These are phyloP conservation scores for Drosophila ficusphila DNA, from an alignment of 1,140 invertebrate genomes.

Conservation along the genomic window DNA sequence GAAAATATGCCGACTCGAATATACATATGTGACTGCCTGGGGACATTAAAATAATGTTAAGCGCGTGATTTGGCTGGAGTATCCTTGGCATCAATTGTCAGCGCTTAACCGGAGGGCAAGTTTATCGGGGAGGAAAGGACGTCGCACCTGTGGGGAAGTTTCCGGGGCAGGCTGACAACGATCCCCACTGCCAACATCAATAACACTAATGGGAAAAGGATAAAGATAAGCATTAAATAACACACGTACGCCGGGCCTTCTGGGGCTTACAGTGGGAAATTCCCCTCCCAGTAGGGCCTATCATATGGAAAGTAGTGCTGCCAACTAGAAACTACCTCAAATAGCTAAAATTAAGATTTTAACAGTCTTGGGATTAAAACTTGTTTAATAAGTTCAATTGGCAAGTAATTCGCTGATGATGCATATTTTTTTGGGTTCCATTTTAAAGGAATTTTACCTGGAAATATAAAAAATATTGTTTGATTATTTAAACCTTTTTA, in stretches of 20 bases:
- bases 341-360: neutral
- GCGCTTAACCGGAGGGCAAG: conserved; percentile 63
- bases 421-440: too few species aligned
- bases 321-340: neutral
- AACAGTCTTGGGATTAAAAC: too few species aligned
- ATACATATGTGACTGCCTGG: conserved; percentile 50
- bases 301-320: conserved; percentile 4
- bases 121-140: conserved; percentile 49
- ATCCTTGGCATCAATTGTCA: conserved; percentile 75
- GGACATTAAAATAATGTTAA: conserved; percentile 79
- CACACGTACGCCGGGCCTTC: conserved; percentile 64
- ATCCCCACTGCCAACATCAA: conserved; percentile 73
- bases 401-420: too few species aligned
- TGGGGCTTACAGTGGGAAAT: conserved; percentile 38
- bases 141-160: conserved; percentile 32
- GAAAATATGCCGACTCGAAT: neutral
- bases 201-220: conserved; percentile 83
- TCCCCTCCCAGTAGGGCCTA: conserved; percentile 18
- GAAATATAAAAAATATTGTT: too few species aligned
- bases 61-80: conserved; percentile 67
- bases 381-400: too few species aligned
- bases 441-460: too few species aligned
- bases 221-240: conserved; percentile 84
- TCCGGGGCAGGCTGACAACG: conserved; percentile 17
- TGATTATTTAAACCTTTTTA: too few species aligned